phyloP scores from a whole-genome alignment of 2,888 invertebrate species.

The Hydropsyche betteni region DNA sequence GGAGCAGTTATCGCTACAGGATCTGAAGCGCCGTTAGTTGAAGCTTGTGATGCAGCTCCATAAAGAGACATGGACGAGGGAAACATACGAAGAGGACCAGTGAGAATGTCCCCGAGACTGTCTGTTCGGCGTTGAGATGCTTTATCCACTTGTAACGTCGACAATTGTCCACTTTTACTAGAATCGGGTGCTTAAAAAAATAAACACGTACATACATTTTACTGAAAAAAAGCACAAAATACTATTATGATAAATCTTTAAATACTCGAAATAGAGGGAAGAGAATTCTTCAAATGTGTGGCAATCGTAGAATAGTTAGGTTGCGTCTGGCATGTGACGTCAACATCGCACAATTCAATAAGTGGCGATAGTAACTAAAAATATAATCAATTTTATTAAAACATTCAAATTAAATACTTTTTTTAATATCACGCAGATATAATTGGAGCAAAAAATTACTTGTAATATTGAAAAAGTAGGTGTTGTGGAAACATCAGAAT shows the following conservation, averaged over 20 bases:
- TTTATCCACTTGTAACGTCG: slow-evolving; percentile 52
- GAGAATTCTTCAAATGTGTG: slow-evolving; percentile 78
- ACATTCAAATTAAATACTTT: no score
- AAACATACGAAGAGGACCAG: slow-evolving; percentile 59
- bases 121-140: slow-evolving; percentile 63
- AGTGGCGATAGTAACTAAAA: slow-evolving; percentile 73
- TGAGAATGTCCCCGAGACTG: slow-evolving; percentile 62
- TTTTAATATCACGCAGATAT: background rate
- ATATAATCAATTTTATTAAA: background rate
- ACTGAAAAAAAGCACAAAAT: slow-evolving; percentile 15
- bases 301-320: slow-evolving; percentile 81
- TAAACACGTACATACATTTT: background rate
- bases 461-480: slow-evolving; percentile 64
- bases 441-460: slow-evolving; percentile 54
- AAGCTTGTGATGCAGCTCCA: slow-evolving; percentile 55
- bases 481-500: slow-evolving; percentile 60
- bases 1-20: slow-evolving; percentile 5
- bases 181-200: slow-evolving; percentile 7
- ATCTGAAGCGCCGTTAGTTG: slow-evolving; percentile 57
- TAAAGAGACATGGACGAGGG: slow-evolving; percentile 55
- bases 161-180: slow-evolving; percentile 48
- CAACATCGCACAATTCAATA: slow-evolving; percentile 75
- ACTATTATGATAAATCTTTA: background rate
- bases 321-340: slow-evolving; percentile 73
- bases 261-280: slow-evolving; percentile 66